Evolutionary conservation across 1,140 invertebrate genomes (phyloP), one percentile per base, ranked within the genome.

Genomic region (Lysiphlebus fabarum): DNA sequence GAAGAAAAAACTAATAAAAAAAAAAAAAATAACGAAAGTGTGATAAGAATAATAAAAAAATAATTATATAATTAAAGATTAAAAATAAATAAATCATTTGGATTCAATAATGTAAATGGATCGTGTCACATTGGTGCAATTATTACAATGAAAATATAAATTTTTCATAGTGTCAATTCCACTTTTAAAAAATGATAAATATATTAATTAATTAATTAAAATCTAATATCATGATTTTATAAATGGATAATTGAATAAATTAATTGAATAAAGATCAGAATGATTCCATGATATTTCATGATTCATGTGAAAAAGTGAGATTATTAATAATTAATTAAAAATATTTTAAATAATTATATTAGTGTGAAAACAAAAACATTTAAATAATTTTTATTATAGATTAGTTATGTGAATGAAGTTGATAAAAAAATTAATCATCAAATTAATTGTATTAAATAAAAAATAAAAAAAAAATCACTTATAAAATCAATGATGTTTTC

Each of bases 111-210:
- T 69, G 66, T 68, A 65, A 65, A 69, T 70, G 65, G 67, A 67
- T 72, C 70, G 70, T 74, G 69, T 75, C 65, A 74, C 67, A 71
- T 70, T 63, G 72, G 69, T 77, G 73, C 76, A 78, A 78, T 78
- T 76, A 74, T 69, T 73, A 74, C 66, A 74, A 70, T 66, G 66
- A 72, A 66, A 71, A 65, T 68, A 76, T 75, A 76, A 78, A 78
- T 70, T 73, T 78, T 77, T 53, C 78, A 79, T 65, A 78, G 75
- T 78, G 78, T 80, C 78, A 80, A 80, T 80, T 80, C 76, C 75
- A 78, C 67, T 78, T 77, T 75, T 68, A 74, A 67, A 71, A 73
- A 74, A 71, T 33, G 64, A 67, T 67, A 67, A 63, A 65, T n/a
- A 59, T 62, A 58, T 62, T 64, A 62, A 62, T 66, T 10, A 3